Evolutionary conservation across 2,888 invertebrate genomes (phyloP), one percentile per base, ranked within the genome.

Genomic region (Ormyrus thymus): DNA sequence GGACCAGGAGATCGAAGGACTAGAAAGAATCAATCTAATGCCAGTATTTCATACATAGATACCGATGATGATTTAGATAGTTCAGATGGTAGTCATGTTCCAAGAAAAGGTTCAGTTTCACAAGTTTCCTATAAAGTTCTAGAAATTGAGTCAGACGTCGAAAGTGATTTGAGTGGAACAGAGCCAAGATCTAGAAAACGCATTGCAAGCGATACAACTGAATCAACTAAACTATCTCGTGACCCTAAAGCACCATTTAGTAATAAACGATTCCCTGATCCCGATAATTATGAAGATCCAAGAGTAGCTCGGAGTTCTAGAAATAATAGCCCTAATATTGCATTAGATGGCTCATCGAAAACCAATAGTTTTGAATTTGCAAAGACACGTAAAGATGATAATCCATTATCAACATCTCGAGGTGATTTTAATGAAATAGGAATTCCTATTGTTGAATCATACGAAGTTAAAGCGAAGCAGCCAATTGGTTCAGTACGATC

Each of bases 381-480:
- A 8, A 85, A 78, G 43, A 82, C 81, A 69, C 80, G 53, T 9
- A 71, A 64, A 29, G 53, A 56, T 7, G 51, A 69, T 48, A 76
- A 75, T 5, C 62, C 76, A 9, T 50, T 75, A 9, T 64, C 75
- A 43, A 8, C 79, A 11, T 81, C 78, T 43, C 84, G 65, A 56
- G 90, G 90, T 0, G 86, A 90, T 78, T 90, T 90, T 64, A 90
- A 90, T 65, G 89, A 90, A 84, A 81, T 90, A 65, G 90, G 90
- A 3, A 88, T 90, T 78, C 90, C 90, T 1, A 81, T 87, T 15
- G 71, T 86, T 3, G 81, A 85, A 10, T 73, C 80, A 15, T 77
- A 82, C 56, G 76, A 79, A 51, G 48, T 65, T 7, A 53, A 62
- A 13, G 65, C 79, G 3, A 76, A 65, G 9, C 73, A 55, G 45